These are phyloP conservation scores for Andricus quercusramuli DNA, from an alignment of 2,888 invertebrate genomes.

Conservation along the genomic window DNA sequence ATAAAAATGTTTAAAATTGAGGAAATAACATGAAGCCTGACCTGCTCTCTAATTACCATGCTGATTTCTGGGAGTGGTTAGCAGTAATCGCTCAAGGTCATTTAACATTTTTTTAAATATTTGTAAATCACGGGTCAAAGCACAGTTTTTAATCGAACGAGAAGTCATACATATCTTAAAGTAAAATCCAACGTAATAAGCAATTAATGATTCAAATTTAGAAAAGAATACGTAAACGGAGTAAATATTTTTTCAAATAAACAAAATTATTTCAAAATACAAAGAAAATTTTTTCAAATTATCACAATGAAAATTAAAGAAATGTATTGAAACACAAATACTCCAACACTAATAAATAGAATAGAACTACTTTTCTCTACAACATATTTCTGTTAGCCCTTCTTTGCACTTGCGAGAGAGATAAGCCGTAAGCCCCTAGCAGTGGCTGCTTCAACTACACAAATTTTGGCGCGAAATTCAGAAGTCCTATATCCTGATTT, in stretches of 20 bases:
- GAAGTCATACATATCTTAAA: background rate
- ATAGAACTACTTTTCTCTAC: background rate
- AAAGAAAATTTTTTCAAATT: background rate
- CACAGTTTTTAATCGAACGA: slow-evolving; percentile 7
- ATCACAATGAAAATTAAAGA: background rate
- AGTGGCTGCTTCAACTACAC: background rate
- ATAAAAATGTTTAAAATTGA: no score
- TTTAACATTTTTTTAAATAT: background rate
- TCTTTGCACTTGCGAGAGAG: background rate
- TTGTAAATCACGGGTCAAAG: slow-evolving; percentile 17
- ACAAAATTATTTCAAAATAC: background rate
- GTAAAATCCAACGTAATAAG: slow-evolving; percentile 13
- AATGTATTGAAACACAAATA: no score
- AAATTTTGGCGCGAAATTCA: background rate
- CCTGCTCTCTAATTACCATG: slow-evolving; percentile 8
- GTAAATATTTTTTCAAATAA: background rate
- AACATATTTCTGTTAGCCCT: background rate
- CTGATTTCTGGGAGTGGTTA: background rate
- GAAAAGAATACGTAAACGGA: background rate
- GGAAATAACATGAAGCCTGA: slow-evolving; percentile 3
- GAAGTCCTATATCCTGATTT: background rate
- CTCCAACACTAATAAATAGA: no score
- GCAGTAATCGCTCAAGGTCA: slow-evolving; percentile 16
- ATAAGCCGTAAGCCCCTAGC: background rate
- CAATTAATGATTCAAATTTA: slow-evolving; percentile 19